Evolutionary conservation across 2,113 vertebrate species (phyloP), one percentile per base, ranked within the genome.

Genomic region (Coryphaenoides rupestris): DNA sequence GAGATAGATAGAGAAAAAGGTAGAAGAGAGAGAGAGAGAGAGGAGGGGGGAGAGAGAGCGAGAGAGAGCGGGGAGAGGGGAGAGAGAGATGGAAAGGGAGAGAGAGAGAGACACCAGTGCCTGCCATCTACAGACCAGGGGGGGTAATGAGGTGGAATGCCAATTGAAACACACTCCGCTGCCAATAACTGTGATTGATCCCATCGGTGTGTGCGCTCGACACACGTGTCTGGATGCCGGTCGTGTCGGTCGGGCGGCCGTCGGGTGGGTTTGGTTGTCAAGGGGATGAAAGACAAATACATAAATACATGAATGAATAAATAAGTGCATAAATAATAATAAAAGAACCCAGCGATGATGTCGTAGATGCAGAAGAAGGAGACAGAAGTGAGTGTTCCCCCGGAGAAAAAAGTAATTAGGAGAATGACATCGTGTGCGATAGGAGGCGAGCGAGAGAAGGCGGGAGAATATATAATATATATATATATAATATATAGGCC

Each of bases 121-220:
- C 45, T 70, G 52, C 63, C 1, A 50, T 80, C 62, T 75, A 72
- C 61, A 75, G 79, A 10, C 69, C 55, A 54, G 60, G 55, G 52
- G 62, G 67, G 72, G 75, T 87, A 90, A 89, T 88, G 82, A 80
- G 76, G 82, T 70, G 74, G 77, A 88, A 85, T 87, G 76, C 67
- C 73, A 85, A 85, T 86, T 84, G 57, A 74, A 79, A 69, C 67
- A 70, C 66, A 68, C 60, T 59, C 78, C 66, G 72, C 70, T 56
- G 45, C 77, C 73, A 76, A 83, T 77, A 82, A 88, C 90, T 83
- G 78, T 82, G 82, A 86, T 56, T 66, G 62, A 89, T 86, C 66
- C 75, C 70, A 76, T n/a, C n/a, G n/a, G n/a, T 72, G 69, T 68
- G 78, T 74, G 70, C 58, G 61, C 66, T n/a, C 60, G 49, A 78